Base-by-base conservation (phyloP, 2,797 vertebrate genomes). In the Thalassophryne amazonica region DNA sequence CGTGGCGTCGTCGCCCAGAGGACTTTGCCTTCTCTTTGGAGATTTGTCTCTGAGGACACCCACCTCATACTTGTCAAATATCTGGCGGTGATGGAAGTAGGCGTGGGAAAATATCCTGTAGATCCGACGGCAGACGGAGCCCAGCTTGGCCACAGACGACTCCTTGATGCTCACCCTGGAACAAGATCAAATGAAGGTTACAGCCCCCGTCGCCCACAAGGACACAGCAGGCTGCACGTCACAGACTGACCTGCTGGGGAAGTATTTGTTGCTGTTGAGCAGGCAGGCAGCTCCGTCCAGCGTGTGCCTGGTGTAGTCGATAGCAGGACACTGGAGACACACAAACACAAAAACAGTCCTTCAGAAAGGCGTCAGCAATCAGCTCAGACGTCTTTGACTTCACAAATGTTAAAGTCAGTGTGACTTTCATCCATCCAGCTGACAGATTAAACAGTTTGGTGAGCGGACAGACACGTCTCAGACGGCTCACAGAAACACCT, bases 51-150 rank as follows among this genome's bases (percentile, higher is more conserved):
- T 10, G 5, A 9, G 7, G 13, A 53, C 15, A 88, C 93, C 73
- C 84, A 98, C 97, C 93, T 99, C 97, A 78, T 99, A 99, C 81
- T 97, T 95, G 81, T 99, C 96, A 78, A 99, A 99, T 93, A 99
- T 98, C 88, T 99, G 96, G 66, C 97, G 94, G 62, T 99, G 97
- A 69, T 99, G 97, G 80, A 99, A 99, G 86, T 98, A 99, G 37
- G 97, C 97, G n/a, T 98, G 97, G 60, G 97, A 99, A 88, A 98
- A 99, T 93, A 99, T 99, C 92, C 97, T 94, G 86, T 99, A 99
- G 86, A 98, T 99, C 61, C 97, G 94, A 81, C 96, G 94, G 75
- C 96, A 99, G 43, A 99, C 97, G 0, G 97, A 99, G 86, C 96
- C 97, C 89, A 98, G 86, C 86, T 99, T 99, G 81, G 96, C 97